Percentiles rank a stretch among this genome's conserved stretches.
These are phyloP conservation scores for Drosophila mettleri DNA, from an alignment of 2,888 invertebrate genomes.

Conservation along the genomic window DNA sequence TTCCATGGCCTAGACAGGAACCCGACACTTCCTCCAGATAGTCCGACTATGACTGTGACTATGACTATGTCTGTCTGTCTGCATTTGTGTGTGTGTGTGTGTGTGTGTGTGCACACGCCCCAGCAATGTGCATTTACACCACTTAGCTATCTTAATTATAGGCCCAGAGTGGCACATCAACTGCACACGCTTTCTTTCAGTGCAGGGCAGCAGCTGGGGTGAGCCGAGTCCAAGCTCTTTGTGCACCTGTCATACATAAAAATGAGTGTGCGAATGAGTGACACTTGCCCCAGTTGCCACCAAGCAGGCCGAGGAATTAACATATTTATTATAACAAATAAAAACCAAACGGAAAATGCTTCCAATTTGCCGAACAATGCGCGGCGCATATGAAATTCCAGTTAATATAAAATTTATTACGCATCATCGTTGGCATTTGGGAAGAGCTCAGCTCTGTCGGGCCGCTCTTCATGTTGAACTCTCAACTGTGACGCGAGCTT, in stretches of 20 bases:
- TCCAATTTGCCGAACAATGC: constrained; percentile 61
- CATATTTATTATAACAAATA: constrained; percentile 43
- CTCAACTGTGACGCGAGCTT: constrained; percentile 70
- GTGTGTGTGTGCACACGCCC: constrained; percentile 24
- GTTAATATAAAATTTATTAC: constrained; percentile 77
- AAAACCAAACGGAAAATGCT: constrained; percentile 32
- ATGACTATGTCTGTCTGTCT: background rate
- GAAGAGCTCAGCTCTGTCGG: background rate
- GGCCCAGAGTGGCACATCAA: constrained; percentile 43
- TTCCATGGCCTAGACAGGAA: constrained; percentile 38
- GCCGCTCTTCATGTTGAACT: constrained; percentile 63
- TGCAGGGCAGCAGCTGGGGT: background rate
- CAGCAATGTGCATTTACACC: constrained; percentile 69
- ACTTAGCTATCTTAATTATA: constrained; percentile 74
- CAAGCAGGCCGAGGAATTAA: constrained; percentile 40
- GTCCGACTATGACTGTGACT: constrained; percentile 1
- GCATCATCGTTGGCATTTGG: constrained; percentile 65
- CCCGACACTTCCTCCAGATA: constrained; percentile 50
- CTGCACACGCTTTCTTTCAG: constrained; percentile 22
- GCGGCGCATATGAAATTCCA: constrained; percentile 50
- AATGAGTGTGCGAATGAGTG: constrained; percentile 56
- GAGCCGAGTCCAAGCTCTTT: constrained; percentile 30
- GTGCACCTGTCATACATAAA: constrained; percentile 67
- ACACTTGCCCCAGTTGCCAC: constrained; percentile 56
- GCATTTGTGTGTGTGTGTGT: constrained; percentile 3